Conservation (phyloP, 2,113 vertebrate species). For the Tympanuchus pallidicinctus region DNA sequence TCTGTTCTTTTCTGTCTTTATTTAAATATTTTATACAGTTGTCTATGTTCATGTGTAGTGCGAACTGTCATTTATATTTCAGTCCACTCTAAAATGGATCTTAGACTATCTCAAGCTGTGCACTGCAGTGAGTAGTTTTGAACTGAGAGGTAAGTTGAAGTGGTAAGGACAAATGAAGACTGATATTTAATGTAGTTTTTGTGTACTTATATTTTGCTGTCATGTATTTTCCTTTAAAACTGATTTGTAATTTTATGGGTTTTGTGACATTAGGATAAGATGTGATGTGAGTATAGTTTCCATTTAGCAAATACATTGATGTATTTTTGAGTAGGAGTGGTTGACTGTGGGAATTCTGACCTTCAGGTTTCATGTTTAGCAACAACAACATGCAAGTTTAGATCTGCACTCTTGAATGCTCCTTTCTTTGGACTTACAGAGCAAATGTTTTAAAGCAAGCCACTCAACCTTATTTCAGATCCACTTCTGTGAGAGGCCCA, state of each 20-base stretch:
- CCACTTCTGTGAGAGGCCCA: background rate
- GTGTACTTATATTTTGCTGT: constrained; percentile 89
- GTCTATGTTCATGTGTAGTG: constrained; percentile 87
- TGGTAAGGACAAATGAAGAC: constrained; percentile 83
- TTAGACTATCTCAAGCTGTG: constrained; percentile 83
- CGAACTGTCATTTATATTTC: constrained; percentile 91
- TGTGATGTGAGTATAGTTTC: constrained; percentile 71
- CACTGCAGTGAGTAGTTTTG: constrained; percentile 61
- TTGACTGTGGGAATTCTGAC: constrained; percentile 63
- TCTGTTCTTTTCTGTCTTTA: constrained; percentile 86
- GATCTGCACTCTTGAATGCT: constrained; percentile 59
- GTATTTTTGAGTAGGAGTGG: constrained; percentile 67
- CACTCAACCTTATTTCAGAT: constrained; percentile 51
- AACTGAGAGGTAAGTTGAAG: constrained; percentile 78
- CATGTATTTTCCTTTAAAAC: constrained; percentile 83
- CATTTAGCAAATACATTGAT: constrained; percentile 83
- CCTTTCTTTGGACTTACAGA: constrained; percentile 52
- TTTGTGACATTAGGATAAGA: constrained; percentile 83
- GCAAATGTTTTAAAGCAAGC: constrained; percentile 63
- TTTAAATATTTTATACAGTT: constrained; percentile 97
- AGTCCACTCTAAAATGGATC: constrained; percentile 88
- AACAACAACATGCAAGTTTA: constrained; percentile 4
- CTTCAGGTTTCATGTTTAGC: constrained; percentile 65
- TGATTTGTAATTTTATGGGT: constrained; percentile 84
- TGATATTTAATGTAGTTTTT: constrained; percentile 95